Conservation (phyloP, 2,797 vertebrate species). For the Lepus townsendii region DNA sequence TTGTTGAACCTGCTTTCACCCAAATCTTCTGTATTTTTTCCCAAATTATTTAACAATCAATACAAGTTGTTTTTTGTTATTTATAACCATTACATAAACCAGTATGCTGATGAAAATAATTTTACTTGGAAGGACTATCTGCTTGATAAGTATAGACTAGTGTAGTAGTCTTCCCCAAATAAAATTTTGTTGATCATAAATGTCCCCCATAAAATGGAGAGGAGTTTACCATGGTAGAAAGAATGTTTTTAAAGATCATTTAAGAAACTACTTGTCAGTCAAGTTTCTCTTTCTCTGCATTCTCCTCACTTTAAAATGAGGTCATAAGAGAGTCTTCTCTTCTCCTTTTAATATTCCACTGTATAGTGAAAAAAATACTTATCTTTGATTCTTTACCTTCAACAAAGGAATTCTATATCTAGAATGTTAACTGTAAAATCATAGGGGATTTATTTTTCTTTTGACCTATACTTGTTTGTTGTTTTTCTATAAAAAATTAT, state of each 20-base stretch:
- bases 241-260: background rate
- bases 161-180: conserved; percentile 8
- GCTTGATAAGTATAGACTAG: background rate
- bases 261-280: background rate
- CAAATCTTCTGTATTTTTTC: background rate
- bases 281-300: conserved; percentile 12
- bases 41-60: conserved; percentile 10
- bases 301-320: background rate
- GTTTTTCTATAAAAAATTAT: conserved; percentile 41
- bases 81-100: conserved; percentile 14
- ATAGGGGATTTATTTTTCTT: background rate
- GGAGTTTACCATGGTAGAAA: background rate
- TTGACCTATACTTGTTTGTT: background rate
- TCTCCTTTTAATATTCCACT: background rate
- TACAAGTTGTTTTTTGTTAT: conserved; percentile 36
- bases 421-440: conserved; percentile 31
- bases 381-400: conserved; percentile 17
- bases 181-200: background rate
- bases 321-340: background rate
- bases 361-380: background rate
- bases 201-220: background rate
- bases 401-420: conserved; percentile 28
- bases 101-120: conserved; percentile 25
- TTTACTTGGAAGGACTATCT: conserved; percentile 28
- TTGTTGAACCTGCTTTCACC: background rate